phyloP scores from a whole-genome alignment of 2,888 invertebrate species.

The Synanthedon formicaeformis region DNA sequence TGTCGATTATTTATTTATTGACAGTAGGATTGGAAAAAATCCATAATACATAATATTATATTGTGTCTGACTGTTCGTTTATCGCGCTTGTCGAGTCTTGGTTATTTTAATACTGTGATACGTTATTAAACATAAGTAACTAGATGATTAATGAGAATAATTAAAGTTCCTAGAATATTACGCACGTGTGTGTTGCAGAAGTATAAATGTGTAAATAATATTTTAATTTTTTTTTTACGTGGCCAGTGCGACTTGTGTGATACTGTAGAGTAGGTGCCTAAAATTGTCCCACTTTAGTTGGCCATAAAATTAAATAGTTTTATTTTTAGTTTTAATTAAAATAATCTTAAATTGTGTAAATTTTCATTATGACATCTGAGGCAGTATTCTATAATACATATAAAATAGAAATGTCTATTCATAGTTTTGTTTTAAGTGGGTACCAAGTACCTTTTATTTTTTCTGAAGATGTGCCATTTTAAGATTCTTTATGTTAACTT shows the following conservation, averaged over 20 bases:
- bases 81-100: too few relatives aligned
- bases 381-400: slow-evolving; percentile 51
- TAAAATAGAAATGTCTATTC: too few relatives aligned
- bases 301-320: background rate
- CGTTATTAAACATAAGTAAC: slow-evolving; percentile 10
- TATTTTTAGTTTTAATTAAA: slow-evolving; percentile 3
- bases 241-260: slow-evolving; percentile 7
- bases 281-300: background rate
- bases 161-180: slow-evolving; percentile 7
- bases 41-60: too few relatives aligned
- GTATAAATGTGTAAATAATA: background rate
- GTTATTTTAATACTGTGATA: too few relatives aligned
- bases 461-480: too few relatives aligned
- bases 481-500: too few relatives aligned
- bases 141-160: slow-evolving; percentile 26
- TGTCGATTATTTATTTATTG: too few relatives aligned
- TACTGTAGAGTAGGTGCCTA: background rate
- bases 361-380: slow-evolving; percentile 57
- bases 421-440: too few relatives aligned
- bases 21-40: too few relatives aligned
- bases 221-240: background rate
- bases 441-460: too few relatives aligned
- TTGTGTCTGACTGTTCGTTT: too few relatives aligned
- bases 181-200: background rate
- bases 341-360: slow-evolving; percentile 27